Evolutionary conservation across 1,140 invertebrate genomes (phyloP).

Genomic region (Olivierus martensii): DNA sequence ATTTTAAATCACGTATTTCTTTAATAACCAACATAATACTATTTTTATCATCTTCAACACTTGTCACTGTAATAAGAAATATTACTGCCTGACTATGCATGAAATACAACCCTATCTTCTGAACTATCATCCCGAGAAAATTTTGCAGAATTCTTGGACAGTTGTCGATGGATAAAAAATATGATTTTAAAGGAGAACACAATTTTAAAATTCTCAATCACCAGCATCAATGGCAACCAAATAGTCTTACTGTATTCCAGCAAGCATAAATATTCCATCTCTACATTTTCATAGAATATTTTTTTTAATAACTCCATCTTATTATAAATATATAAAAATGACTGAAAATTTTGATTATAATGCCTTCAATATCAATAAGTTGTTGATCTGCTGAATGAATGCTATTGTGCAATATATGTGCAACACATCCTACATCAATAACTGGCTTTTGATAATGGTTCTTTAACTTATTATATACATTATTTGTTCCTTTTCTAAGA

Average conservation of each 20-base stretch:
- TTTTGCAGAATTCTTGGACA: conserved; percentile 8
- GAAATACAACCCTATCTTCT: too few relatives aligned
- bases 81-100: too few relatives aligned
- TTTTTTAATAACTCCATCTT: background rate
- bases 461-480: background rate
- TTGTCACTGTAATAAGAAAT: too few relatives aligned
- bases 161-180: conserved; percentile 13
- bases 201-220: conserved; percentile 12
- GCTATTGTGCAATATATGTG: background rate
- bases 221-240: conserved; percentile 12
- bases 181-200: conserved; percentile 13
- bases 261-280: background rate
- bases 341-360: conserved; percentile 1
- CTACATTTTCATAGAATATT: background rate
- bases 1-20: too few relatives aligned
- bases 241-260: background rate
- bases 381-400: background rate
- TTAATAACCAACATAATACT: too few relatives aligned
- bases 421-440: too few relatives aligned
- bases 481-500: background rate
- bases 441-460: background rate
- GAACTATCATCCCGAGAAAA: conserved; percentile 12
- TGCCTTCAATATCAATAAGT: background rate
- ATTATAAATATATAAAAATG: background rate
- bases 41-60: too few relatives aligned